phyloP scores from a whole-genome alignment of 2,797 vertebrate species.

The Trematocara caparti region DNA sequence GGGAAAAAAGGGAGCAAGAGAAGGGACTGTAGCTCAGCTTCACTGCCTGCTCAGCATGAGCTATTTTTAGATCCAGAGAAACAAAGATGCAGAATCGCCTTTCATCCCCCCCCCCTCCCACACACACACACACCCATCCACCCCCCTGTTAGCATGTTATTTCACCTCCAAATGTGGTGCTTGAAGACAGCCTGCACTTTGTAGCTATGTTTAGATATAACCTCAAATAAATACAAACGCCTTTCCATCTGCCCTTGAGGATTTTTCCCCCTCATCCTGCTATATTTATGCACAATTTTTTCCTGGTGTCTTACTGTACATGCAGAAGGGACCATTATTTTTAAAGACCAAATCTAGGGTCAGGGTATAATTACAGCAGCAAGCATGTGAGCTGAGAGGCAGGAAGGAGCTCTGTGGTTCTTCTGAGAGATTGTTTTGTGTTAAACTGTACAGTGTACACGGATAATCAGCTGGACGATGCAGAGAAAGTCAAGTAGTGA shows the following conservation, averaged over 20 bases:
- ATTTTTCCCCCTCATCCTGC: neutral
- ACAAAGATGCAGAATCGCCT: slow-evolving; percentile 63
- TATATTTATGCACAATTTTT: slow-evolving; percentile 3
- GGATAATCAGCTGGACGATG: neutral
- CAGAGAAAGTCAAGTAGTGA: neutral
- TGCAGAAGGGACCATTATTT: neutral
- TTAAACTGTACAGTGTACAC: neutral
- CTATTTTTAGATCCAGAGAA: slow-evolving; percentile 66
- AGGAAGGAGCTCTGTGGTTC: neutral
- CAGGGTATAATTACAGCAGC: slow-evolving; percentile 19
- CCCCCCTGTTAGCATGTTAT: slow-evolving; percentile 17
- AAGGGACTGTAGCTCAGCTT: slow-evolving; percentile 39
- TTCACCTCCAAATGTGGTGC: slow-evolving; percentile 49
- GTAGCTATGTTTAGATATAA: slow-evolving; percentile 45
- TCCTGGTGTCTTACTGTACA: neutral
- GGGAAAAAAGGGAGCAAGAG: slow-evolving; percentile 17
- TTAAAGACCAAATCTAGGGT: neutral
- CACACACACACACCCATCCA: neutral
- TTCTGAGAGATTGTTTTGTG: neutral
- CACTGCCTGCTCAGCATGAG: slow-evolving; percentile 64
- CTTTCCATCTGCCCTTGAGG: slow-evolving; percentile 18
- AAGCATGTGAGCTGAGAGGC: neutral
- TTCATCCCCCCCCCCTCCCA: slow-evolving; percentile 27
- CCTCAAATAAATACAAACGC: slow-evolving; percentile 26
- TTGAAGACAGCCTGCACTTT: slow-evolving; percentile 26